phyloP scores from a whole-genome alignment of 1,140 invertebrate species.

The Apis laboriosa region DNA sequence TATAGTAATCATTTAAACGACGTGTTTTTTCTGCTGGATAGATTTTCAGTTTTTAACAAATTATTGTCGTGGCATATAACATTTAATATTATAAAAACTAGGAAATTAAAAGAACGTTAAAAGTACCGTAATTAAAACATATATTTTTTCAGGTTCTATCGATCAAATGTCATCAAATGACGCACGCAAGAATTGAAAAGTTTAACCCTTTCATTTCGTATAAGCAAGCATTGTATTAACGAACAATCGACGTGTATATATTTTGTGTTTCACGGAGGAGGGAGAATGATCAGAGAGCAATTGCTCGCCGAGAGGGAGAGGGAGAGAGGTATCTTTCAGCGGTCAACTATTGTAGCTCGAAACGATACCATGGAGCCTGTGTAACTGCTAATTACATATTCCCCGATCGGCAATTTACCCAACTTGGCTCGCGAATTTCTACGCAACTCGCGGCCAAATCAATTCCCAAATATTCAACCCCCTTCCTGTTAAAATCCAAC shows the following conservation, averaged over 20 bases:
- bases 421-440: slow-evolving; percentile 9
- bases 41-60: no score
- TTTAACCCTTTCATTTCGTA: no score
- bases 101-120: no score
- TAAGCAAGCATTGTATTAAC: no score
- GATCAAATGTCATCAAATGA: no score
- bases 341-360: neutral
- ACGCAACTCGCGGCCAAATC: neutral
- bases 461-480: slow-evolving; percentile 16
- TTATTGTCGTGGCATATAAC: no score
- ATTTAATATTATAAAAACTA: no score
- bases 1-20: no score
- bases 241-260: neutral
- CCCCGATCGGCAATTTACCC: neutral
- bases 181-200: no score
- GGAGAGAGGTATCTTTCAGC: neutral
- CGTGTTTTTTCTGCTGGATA: no score
- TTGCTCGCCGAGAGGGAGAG: neutral
- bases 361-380: neutral
- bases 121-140: no score
- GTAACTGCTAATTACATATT: slow-evolving; percentile 29
- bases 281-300: neutral
- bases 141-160: no score
- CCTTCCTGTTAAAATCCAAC: neutral
- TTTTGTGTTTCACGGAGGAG: neutral